Evolutionary conservation across 1,140 invertebrate species (phyloP).

Genomic region (Drosophila willistoni): DNA sequence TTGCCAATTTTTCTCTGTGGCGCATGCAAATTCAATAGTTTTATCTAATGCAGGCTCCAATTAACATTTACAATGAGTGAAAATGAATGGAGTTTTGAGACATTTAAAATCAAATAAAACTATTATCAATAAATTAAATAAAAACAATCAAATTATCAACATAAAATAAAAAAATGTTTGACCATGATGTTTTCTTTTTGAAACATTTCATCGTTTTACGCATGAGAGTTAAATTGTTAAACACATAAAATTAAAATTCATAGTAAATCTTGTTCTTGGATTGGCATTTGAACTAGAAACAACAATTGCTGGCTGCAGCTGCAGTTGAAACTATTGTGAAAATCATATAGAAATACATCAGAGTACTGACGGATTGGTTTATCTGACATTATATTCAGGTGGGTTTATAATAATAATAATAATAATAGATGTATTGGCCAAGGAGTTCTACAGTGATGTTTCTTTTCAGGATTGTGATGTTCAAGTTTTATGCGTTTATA

Average conservation of each 20-base stretch:
- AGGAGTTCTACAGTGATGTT: slow-evolving; percentile 40
- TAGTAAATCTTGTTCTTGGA: no score
- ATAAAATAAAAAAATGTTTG: slow-evolving; percentile 58
- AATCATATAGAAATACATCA: neutral
- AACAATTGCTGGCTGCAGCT: neutral
- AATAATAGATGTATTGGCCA: slow-evolving; percentile 12
- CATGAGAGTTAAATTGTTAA: neutral
- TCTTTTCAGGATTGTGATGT: slow-evolving; percentile 14
- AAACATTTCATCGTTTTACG: slow-evolving; percentile 15
- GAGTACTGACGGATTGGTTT: neutral
- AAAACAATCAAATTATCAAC: slow-evolving; percentile 61
- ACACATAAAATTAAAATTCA: neutral
- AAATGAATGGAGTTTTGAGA: slow-evolving; percentile 61
- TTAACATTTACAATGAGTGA: slow-evolving; percentile 59
- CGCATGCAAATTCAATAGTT: slow-evolving; percentile 34
- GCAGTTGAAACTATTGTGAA: neutral
- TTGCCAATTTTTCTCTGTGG: slow-evolving; percentile 2
- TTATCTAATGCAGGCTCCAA: slow-evolving; percentile 45
- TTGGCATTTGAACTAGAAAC: neutral
- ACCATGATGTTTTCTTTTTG: slow-evolving; percentile 40
- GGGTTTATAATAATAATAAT: slow-evolving; percentile 3
- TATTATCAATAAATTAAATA: slow-evolving; percentile 32
- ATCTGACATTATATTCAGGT: slow-evolving; percentile 17
- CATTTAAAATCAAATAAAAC: slow-evolving; percentile 29
- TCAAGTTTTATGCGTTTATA: neutral